These are phyloP conservation scores for Drosophila quadrilineata DNA, from an alignment of 1,140 invertebrate species.

Conservation along the genomic window DNA sequence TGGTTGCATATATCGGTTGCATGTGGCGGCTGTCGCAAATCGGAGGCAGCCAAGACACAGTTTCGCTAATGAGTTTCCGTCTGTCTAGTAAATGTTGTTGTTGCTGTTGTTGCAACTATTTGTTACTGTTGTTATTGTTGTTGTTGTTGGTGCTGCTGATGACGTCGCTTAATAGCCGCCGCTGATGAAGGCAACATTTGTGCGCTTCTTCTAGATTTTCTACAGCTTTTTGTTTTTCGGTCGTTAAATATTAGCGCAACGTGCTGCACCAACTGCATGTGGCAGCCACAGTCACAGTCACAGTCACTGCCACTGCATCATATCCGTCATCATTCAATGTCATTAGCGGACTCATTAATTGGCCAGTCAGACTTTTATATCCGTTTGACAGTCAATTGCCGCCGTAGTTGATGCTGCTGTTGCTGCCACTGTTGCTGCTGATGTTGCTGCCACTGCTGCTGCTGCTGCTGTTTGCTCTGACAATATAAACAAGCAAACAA, in stretches of 20 bases:
- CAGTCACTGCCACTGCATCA: slow-evolving; percentile 26
- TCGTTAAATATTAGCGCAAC: slow-evolving; percentile 37
- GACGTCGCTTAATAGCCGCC: slow-evolving; percentile 52
- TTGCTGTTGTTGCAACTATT: slow-evolving; percentile 15
- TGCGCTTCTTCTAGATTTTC: background rate
- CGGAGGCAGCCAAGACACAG: slow-evolving; percentile 56
- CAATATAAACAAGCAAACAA: slow-evolving; percentile 55
- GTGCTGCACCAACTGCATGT: slow-evolving; percentile 28
- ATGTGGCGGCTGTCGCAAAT: background rate
- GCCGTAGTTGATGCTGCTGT: slow-evolving; percentile 35
- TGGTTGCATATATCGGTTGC: slow-evolving; percentile 3
- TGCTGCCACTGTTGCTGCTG: background rate
- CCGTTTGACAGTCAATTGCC: slow-evolving; percentile 42
- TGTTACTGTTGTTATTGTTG: slow-evolving; percentile 4
- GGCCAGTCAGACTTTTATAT: slow-evolving; percentile 67
- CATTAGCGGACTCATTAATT: slow-evolving; percentile 70
- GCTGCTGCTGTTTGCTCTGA: slow-evolving; percentile 34
- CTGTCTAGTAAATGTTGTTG: slow-evolving; percentile 22
- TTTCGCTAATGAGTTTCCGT: slow-evolving; percentile 76
- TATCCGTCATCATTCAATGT: slow-evolving; percentile 51
- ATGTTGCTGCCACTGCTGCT: background rate
- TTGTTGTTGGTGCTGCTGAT: slow-evolving; percentile 29
- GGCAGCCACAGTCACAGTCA: slow-evolving; percentile 1
- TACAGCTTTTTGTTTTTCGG: background rate
- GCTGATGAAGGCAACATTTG: slow-evolving; percentile 14